phyloP scores from a whole-genome alignment of 2,888 invertebrate genomes.

The Perdita meconis region DNA sequence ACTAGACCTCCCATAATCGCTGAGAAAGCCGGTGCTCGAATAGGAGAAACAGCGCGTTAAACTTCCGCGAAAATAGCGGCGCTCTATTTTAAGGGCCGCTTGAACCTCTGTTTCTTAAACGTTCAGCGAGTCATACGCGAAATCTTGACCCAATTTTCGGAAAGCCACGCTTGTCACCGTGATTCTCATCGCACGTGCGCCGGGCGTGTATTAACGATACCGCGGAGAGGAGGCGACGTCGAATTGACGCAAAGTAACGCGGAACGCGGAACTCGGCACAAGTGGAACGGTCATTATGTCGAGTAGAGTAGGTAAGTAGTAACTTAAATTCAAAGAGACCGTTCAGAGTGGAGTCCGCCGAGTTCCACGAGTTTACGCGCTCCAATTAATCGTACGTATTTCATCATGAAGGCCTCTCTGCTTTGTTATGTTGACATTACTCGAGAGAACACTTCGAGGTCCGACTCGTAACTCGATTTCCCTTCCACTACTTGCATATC shows the following conservation, averaged over 20 bases:
- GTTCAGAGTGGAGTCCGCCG: conserved; percentile 34
- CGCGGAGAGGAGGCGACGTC: conserved; percentile 25
- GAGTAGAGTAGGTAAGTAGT: conserved; percentile 51
- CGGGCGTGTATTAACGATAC: conserved; percentile 40
- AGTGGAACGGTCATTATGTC: conserved; percentile 55
- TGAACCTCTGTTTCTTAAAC: conserved; percentile 38
- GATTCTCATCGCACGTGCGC: not conserved
- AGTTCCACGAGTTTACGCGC: conserved; percentile 20
- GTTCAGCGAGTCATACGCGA: conserved; percentile 41
- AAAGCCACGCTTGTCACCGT: conserved; percentile 15
- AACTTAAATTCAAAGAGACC: conserved; percentile 53
- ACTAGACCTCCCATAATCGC: not conserved
- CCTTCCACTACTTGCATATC: not conserved
- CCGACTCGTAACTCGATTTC: not conserved
- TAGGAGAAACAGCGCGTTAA: not conserved
- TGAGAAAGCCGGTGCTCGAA: not conserved
- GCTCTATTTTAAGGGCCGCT: conserved; percentile 23
- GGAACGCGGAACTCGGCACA: conserved; percentile 52
- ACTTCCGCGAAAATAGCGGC: conserved; percentile 2
- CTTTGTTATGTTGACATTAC: conserved; percentile 1
- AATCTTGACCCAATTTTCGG: conserved; percentile 61
- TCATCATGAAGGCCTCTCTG: not conserved
- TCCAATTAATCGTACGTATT: conserved; percentile 42
- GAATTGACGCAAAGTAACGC: conserved; percentile 42
- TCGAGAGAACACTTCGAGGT: not conserved